A percentile compares a stretch with the other conserved stretches of the same genome.
phyloP scores from a whole-genome alignment of 2,888 invertebrate species.

The Tetragnatha montana region DNA sequence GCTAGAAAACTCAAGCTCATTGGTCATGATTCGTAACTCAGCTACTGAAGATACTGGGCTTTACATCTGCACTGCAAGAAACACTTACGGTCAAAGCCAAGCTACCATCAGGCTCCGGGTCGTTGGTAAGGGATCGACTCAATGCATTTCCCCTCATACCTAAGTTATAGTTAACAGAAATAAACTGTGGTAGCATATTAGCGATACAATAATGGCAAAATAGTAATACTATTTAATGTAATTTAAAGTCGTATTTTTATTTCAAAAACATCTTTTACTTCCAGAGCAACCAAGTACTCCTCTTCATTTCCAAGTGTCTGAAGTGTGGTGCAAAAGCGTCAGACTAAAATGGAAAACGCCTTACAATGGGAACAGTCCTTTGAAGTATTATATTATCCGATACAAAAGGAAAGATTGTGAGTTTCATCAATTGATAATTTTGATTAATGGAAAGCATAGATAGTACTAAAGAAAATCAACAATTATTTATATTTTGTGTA shows the following conservation, averaged over 20 bases:
- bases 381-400: slow-evolving; percentile 70
- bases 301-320: slow-evolving; percentile 67
- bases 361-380: slow-evolving; percentile 72
- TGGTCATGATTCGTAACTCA: slow-evolving; percentile 62
- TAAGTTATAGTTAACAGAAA: not conserved
- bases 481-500: too few relatives aligned
- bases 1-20: slow-evolving; percentile 50
- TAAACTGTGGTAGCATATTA: not conserved
- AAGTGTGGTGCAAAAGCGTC: slow-evolving; percentile 72
- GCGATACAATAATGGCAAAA: not conserved
- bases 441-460: too few relatives aligned
- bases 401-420: slow-evolving; percentile 66
- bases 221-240: not conserved
- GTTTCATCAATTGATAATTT: not conserved
- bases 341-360: slow-evolving; percentile 71
- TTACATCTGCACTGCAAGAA: slow-evolving; percentile 62
- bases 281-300: slow-evolving; percentile 72
- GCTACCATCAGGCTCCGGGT: slow-evolving; percentile 57
- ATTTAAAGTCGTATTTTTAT: not conserved
- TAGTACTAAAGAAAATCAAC: too few relatives aligned
- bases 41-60: slow-evolving; percentile 68
- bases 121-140: slow-evolving; percentile 48
- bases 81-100: slow-evolving; percentile 66
- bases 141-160: not conserved
- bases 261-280: too few relatives aligned